phyloP scores from a whole-genome alignment of 2,113 vertebrate species.

The Regulus satrapa region DNA sequence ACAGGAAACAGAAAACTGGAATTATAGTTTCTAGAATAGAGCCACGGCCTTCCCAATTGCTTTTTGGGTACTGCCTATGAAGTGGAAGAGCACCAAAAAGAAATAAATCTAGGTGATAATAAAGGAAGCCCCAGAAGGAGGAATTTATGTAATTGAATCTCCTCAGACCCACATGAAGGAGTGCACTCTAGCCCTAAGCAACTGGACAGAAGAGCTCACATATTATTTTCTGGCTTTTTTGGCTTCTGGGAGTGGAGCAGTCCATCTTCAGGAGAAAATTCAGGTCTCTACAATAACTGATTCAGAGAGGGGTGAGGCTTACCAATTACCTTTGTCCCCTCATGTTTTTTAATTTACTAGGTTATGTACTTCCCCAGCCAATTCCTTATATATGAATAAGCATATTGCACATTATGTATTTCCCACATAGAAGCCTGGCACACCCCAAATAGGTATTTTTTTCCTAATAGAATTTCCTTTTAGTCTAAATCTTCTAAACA shows the following conservation, averaged over 20 bases:
- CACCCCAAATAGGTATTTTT: neutral
- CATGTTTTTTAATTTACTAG: neutral
- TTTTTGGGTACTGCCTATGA: neutral
- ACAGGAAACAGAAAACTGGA: neutral
- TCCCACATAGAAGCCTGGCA: neutral
- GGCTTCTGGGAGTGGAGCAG: neutral
- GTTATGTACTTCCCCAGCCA: neutral
- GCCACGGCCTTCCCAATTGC: neutral
- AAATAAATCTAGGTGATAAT: neutral
- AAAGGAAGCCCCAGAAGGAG: neutral
- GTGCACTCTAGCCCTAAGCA: neutral
- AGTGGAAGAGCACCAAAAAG: neutral
- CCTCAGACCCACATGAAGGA: rapidly evolving
- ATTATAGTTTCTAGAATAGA: neutral
- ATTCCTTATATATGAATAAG: neutral
- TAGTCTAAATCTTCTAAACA: neutral
- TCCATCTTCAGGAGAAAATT: neutral
- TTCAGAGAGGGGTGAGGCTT: neutral
- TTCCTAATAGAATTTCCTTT: neutral
- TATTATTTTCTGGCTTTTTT: neutral
- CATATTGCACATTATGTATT: neutral
- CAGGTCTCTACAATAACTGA: neutral
- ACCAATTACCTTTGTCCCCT: neutral
- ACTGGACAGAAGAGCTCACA: neutral
- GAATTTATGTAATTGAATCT: neutral